Conservation (phyloP, 2,888 invertebrate genomes). For the Nomada lathburiana region DNA sequence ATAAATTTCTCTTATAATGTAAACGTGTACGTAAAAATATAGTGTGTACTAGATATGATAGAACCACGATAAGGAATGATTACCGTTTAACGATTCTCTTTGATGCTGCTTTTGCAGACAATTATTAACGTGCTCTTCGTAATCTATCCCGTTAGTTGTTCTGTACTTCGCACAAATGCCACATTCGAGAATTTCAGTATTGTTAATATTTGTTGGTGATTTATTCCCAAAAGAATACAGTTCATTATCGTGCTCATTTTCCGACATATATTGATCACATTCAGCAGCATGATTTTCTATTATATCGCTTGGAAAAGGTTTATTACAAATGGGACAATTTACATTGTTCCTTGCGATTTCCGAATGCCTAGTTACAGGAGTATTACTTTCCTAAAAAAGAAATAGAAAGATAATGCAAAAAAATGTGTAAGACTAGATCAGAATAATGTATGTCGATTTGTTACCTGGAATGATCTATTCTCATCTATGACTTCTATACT, state of each 20-base stretch:
- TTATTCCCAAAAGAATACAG: conserved; percentile 9
- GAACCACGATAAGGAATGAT: not conserved
- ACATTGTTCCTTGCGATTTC: conserved; percentile 37
- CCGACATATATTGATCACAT: conserved; percentile 72
- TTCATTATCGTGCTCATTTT: conserved; percentile 34
- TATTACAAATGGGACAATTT: conserved; percentile 78
- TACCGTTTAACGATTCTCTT: conserved; percentile 50
- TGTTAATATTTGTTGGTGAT: not conserved
- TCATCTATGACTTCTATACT: conserved; percentile 39
- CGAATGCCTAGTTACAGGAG: conserved; percentile 19
- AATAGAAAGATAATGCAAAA: not conserved
- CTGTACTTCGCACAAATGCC: conserved; percentile 68
- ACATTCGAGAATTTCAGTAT: conserved; percentile 58
- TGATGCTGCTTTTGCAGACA: conserved; percentile 61
- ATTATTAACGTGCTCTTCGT: conserved; percentile 68
- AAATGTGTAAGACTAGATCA: not conserved
- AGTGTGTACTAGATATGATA: too few relatives aligned
- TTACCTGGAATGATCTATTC: conserved; percentile 44
- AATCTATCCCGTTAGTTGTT: conserved; percentile 66
- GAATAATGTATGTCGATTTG: not conserved
- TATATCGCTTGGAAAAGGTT: conserved; percentile 65
- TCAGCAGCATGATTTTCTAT: conserved; percentile 77
- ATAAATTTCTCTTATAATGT: not conserved
- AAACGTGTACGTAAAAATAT: not conserved
- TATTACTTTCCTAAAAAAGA: conserved; percentile 44